These are phyloP conservation scores for Haliaeetus leucogaster DNA, from an alignment of 2,113 vertebrate species.

Conservation along the genomic window DNA sequence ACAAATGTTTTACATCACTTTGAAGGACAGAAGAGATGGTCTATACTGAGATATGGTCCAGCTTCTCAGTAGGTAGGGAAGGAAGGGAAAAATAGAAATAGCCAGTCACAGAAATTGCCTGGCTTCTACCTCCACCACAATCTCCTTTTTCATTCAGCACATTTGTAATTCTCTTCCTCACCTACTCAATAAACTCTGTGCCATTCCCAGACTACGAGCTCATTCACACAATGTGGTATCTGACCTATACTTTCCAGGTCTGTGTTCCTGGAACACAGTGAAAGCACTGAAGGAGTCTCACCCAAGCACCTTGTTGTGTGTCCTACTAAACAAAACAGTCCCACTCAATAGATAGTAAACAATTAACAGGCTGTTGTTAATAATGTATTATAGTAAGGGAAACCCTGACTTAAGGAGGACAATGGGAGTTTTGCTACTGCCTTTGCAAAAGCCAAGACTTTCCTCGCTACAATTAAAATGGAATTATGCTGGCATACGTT, in stretches of 20 bases:
- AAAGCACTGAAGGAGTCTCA: background rate
- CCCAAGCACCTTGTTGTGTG: background rate
- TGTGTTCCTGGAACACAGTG: background rate
- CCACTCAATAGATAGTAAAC: background rate
- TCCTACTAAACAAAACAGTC: background rate
- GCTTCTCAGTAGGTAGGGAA: background rate
- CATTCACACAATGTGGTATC: background rate
- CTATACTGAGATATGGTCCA: background rate
- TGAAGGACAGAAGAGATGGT: background rate
- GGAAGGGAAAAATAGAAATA: background rate
- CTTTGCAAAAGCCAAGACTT: background rate
- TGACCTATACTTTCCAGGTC: background rate
- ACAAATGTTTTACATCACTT: background rate
- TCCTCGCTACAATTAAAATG: background rate
- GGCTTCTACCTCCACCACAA: background rate
- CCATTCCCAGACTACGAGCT: background rate
- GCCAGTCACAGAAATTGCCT: background rate
- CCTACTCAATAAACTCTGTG: background rate
- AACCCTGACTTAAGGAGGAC: background rate
- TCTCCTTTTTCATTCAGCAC: background rate
- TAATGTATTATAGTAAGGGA: background rate
- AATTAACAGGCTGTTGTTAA: background rate
- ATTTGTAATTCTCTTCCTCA: background rate
- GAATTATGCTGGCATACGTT: background rate
- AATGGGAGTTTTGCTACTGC: background rate